Percentiles rank a stretch among this genome's conserved stretches.
Evolutionary conservation across 2,113 vertebrate species (phyloP).

Genomic region (Erythrocercus mccallii): DNA sequence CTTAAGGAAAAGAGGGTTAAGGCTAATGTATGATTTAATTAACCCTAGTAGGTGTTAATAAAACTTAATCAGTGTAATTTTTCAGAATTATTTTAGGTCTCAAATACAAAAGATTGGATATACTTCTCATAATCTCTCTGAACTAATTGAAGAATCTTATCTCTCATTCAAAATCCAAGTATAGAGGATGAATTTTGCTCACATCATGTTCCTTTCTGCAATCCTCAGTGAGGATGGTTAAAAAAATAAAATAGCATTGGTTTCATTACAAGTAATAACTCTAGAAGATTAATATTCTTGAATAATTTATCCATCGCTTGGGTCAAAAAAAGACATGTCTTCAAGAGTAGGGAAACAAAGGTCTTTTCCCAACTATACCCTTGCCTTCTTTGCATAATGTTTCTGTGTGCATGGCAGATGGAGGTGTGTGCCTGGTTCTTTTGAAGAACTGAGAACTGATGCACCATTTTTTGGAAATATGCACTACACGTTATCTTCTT

Average conservation of each 20-base stretch:
- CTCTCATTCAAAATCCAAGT: background rate
- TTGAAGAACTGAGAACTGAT: background rate
- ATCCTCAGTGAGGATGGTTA: background rate
- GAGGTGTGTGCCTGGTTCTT: background rate
- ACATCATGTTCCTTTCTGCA: background rate
- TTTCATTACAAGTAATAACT: background rate
- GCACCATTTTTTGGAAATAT: background rate
- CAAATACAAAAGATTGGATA: background rate
- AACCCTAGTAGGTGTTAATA: background rate
- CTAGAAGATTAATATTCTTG: background rate
- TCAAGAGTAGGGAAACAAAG: background rate
- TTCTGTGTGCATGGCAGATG: background rate
- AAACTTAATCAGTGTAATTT: background rate
- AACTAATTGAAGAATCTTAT: background rate
- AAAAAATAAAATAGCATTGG: background rate
- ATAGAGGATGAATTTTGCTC: accelerated
- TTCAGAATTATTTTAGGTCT: background rate
- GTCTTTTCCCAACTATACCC: background rate
- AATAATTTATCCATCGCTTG: background rate
- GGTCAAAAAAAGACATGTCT: background rate
- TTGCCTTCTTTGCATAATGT: background rate
- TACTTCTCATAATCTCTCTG: background rate
- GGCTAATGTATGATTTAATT: background rate
- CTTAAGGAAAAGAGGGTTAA: background rate
- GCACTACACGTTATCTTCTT: background rate